These are phyloP conservation scores for Ageneiosus marmoratus DNA, from an alignment of 2,113 vertebrate genomes.

Conservation along the genomic window DNA sequence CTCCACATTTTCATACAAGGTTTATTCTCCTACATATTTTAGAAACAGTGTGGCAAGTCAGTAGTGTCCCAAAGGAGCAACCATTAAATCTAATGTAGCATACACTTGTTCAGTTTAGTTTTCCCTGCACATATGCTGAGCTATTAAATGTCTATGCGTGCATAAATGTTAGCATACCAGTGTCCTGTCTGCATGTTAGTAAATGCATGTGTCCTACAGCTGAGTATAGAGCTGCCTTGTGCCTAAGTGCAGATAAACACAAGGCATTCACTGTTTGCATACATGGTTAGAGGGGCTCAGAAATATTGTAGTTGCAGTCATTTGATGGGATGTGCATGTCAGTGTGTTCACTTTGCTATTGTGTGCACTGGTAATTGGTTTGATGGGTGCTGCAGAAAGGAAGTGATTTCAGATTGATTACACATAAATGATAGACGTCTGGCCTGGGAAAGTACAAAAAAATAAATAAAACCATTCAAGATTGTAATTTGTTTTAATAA, in stretches of 20 bases:
- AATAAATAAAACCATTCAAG: neutral
- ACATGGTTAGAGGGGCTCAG: conserved; percentile 16
- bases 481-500: conserved; percentile 10
- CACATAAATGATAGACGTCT: neutral
- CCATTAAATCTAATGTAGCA: conserved; percentile 40
- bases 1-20: conserved; percentile 6
- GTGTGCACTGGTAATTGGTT: conserved; percentile 21
- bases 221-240: conserved; percentile 48
- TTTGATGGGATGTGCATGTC: conserved; percentile 35
- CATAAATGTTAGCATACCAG: conserved; percentile 47
- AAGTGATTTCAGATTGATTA: neutral
- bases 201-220: conserved; percentile 38
- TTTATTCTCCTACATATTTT: conserved; percentile 27
- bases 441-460: neutral
- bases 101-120: conserved; percentile 31
- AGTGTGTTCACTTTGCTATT: conserved; percentile 31
- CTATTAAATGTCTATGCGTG: conserved; percentile 50
- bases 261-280: conserved; percentile 46
- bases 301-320: conserved; percentile 34
- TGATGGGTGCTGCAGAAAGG: conserved; percentile 10
- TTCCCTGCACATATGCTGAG: conserved; percentile 25
- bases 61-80: conserved; percentile 20
- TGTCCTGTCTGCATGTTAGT: conserved; percentile 38
- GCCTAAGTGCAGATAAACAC: conserved; percentile 35
- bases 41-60: conserved; percentile 26